Percentiles rank a stretch among this genome's conserved stretches.
phyloP scores from a whole-genome alignment of 53 echinoderm and acorn worm species.

The Pentamera pediparva region DNA sequence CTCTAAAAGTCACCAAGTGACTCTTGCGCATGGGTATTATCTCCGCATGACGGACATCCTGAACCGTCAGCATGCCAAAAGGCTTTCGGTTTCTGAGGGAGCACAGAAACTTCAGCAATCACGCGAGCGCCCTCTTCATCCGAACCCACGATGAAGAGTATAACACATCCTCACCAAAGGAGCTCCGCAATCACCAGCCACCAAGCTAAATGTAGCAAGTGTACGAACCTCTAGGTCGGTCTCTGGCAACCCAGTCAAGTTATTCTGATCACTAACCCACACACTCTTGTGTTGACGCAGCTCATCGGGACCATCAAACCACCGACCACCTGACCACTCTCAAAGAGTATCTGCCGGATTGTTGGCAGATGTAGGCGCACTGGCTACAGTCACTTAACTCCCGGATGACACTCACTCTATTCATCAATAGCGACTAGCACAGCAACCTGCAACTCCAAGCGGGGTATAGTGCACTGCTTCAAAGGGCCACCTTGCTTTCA shows the following conservation, averaged over 20 bases:
- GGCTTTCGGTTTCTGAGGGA: neutral
- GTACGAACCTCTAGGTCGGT: neutral
- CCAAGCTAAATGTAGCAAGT: neutral
- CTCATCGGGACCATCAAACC: constrained; percentile 29
- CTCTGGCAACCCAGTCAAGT: neutral
- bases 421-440: constrained; percentile 13
- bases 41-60: neutral
- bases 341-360: neutral
- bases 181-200: neutral
- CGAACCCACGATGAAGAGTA: neutral
- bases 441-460: constrained; percentile 28
- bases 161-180: neutral
- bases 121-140: neutral
- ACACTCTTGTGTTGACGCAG: neutral
- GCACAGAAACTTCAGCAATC: neutral
- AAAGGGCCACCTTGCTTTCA: constrained; percentile 1
- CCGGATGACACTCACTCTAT: constrained; percentile 22
- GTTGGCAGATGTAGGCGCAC: neutral
- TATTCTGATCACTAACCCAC: neutral
- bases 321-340: neutral
- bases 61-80: neutral
- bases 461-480: constrained; percentile 26
- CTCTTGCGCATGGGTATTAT: neutral
- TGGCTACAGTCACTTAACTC: neutral
- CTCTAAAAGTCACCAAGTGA: neutral